Percentiles rank a stretch among this genome's conserved stretches.
These are phyloP conservation scores for Trichopria drosophilae DNA, from an alignment of 2,888 invertebrate genomes.

Conservation along the genomic window DNA sequence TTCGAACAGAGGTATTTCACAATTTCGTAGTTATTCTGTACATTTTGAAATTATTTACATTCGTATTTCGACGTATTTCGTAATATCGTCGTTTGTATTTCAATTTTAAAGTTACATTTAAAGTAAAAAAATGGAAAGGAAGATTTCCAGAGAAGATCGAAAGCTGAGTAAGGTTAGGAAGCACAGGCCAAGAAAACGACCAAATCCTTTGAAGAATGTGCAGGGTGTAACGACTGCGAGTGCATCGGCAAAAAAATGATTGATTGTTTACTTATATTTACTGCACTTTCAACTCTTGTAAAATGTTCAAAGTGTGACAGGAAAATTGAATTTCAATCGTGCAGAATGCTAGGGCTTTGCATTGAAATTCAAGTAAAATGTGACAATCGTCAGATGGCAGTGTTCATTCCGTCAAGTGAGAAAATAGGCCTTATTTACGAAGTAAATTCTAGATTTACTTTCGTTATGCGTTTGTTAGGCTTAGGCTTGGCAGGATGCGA, in stretches of 20 bases:
- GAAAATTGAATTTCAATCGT: slow-evolving; percentile 5
- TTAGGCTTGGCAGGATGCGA: slow-evolving; percentile 9
- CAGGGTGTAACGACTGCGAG: slow-evolving; percentile 2
- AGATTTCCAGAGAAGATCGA: slow-evolving; percentile 3
- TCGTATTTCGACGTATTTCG: background rate
- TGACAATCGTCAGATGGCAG: background rate
- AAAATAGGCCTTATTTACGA: slow-evolving; percentile 8
- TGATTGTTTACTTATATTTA: too few relatives aligned
- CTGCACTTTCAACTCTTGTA: too few relatives aligned
- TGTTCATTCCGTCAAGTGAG: slow-evolving; percentile 17
- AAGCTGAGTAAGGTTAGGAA: background rate
- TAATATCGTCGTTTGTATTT: too few relatives aligned
- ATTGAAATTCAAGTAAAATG: slow-evolving; percentile 4
- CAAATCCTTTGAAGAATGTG: background rate
- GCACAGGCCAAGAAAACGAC: background rate
- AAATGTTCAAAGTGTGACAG: slow-evolving; percentile 10
- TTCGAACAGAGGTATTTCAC: slow-evolving; percentile 1
- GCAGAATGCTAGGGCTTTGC: slow-evolving; percentile 12
- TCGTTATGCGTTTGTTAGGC: too few relatives aligned
- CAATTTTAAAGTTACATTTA: too few relatives aligned
- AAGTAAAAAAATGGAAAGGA: slow-evolving; percentile 1
- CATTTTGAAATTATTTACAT: background rate
- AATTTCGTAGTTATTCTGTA: too few relatives aligned
- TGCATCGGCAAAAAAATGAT: slow-evolving; percentile 16
- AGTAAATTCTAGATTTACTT: too few relatives aligned